Evolutionary conservation across 1,140 invertebrate genomes (phyloP).

Genomic region (Bombus pyrosoma): DNA sequence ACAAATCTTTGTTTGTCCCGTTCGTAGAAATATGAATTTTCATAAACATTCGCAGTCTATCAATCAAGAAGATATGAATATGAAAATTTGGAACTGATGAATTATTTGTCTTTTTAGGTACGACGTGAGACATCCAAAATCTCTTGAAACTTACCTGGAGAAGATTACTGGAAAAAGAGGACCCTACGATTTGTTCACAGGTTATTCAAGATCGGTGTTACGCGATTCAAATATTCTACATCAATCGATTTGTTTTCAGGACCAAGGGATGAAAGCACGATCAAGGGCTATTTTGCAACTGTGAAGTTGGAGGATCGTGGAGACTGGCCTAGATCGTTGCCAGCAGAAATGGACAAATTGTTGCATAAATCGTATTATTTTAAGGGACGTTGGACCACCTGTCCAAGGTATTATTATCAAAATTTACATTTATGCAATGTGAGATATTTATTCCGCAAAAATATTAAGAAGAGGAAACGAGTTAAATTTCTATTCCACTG

Average conservation of each 20-base stretch:
- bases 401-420: constrained; percentile 53
- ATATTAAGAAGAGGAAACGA: too few species aligned
- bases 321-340: constrained; percentile 56
- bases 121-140: constrained; percentile 25
- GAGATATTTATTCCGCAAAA: neutral
- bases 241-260: constrained; percentile 35
- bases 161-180: constrained; percentile 60
- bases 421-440: neutral
- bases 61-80: neutral
- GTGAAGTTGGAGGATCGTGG: constrained; percentile 3
- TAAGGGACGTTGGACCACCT: constrained; percentile 57
- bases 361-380: constrained; percentile 58
- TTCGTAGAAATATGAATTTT: too few species aligned
- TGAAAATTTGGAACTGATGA: neutral
- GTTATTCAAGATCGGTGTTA: constrained; percentile 6
- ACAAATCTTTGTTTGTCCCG: too few species aligned
- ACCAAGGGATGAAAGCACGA: constrained; percentile 56
- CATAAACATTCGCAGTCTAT: neutral
- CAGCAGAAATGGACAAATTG: constrained; percentile 57
- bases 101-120: constrained; percentile 18
- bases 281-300: constrained; percentile 36
- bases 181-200: constrained; percentile 68
- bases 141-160: constrained; percentile 22
- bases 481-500: neutral
- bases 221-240: neutral